phyloP scores from a whole-genome alignment of 2,888 invertebrate species.

The Xestia rhomboidea region DNA sequence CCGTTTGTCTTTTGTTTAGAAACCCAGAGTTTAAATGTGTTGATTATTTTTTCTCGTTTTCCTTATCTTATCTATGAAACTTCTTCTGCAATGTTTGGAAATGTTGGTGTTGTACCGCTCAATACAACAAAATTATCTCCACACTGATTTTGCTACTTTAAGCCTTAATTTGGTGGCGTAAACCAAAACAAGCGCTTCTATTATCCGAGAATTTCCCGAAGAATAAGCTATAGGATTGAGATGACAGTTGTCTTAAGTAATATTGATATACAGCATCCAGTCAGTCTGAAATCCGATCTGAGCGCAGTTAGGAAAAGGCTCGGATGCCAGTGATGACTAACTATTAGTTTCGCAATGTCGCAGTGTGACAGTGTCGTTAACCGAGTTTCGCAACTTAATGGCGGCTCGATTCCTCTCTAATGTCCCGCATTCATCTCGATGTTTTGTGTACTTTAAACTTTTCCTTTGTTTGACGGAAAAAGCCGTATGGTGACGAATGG shows the following conservation, averaged over 20 bases:
- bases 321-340: conserved; percentile 52
- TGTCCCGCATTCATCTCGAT: conserved; percentile 56
- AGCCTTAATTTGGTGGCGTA: neutral
- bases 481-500: conserved; percentile 20
- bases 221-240: neutral
- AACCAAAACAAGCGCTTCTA: neutral
- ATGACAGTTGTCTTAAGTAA: neutral
- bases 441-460: conserved; percentile 38
- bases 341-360: conserved; percentile 56
- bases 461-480: conserved; percentile 53
- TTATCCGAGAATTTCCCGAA: neutral
- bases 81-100: neutral
- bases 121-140: neutral
- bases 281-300: conserved; percentile 17
- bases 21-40: neutral
- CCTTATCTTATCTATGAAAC: neutral
- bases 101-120: neutral
- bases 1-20: neutral
- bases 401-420: conserved; percentile 62
- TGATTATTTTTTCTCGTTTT: neutral
- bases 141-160: neutral
- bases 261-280: conserved; percentile 14
- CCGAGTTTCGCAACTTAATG: conserved; percentile 70
- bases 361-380: conserved; percentile 68
- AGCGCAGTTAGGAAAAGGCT: conserved; percentile 32